Base-by-base conservation (phyloP, 2,797 vertebrate species). In the Gallinago nigripennis region DNA sequence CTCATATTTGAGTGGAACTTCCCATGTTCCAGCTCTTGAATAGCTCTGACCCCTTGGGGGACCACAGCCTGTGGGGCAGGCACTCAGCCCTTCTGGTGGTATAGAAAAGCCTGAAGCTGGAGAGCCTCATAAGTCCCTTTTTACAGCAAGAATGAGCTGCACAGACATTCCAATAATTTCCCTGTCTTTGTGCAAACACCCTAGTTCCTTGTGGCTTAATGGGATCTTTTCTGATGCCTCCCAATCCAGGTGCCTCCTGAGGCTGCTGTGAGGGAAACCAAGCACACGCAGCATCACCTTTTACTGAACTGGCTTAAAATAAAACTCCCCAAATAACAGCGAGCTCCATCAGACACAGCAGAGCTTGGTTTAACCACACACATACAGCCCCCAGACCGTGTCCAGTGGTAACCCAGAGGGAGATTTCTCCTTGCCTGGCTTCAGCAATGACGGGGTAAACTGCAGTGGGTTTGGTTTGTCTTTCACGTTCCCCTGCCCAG, bases 341-440 rank as follows among this genome's bases (percentile, higher is more conserved):
- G 53, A 83, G 23, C n/a, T 37, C 46, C 64, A 31, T 6, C 48
- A n/a, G 33, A 35, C 12, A 15, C 3, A 30, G 21, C 48, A 71
- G 48, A 0, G 0, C 30, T n/a, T 10, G 3, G 19, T 41, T 46
- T n/a, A 21, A 31, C 25, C 70, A 13, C 68, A n/a, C 1, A 0
- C 54, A 33, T 57, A 3, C 11, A 17, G 43, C 56, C 60, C 68
- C 43, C 46, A 43, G 81, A 24, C 43, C 7, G 0, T 0, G 12
- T 7, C 39, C 43, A 37, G 69, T 28, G 41, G 28, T 58, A 23
- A 33, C 39, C 17, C 27, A 61, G 68, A 2, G 8, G 61, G 79
- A n/a, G 46, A 61, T n/a, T 17, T 54, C 48, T 16, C 21, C 53
- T 35, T 3, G 1, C 48, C 58, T 21, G 45, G 7, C 69, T 71